A percentile compares a stretch with the other conserved stretches of the same genome.
phyloP scores from a whole-genome alignment of 2,888 invertebrate species.

The Leucoptera coffeella region DNA sequence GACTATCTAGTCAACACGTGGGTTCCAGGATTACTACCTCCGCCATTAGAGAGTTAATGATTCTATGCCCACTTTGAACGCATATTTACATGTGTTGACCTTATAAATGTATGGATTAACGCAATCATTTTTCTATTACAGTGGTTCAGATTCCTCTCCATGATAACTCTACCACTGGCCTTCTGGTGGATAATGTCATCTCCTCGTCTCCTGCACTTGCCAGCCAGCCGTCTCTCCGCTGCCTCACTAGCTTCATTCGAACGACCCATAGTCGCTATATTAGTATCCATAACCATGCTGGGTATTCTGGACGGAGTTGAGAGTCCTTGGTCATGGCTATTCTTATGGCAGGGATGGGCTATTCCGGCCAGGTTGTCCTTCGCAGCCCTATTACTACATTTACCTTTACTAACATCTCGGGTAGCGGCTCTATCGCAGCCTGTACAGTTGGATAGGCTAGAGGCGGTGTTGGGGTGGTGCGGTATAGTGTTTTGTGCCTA shows the following conservation, averaged over 20 bases:
- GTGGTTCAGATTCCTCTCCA: constrained; percentile 23
- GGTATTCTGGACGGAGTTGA: constrained; percentile 27
- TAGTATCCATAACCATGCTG: constrained; percentile 21
- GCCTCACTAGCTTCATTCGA: constrained; percentile 21
- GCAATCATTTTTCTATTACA: constrained; percentile 8
- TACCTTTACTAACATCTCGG: constrained; percentile 33
- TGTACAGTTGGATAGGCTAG: constrained; percentile 18
- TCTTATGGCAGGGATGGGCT: constrained; percentile 24
- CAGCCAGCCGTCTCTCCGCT: constrained; percentile 14
- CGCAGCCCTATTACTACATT: constrained; percentile 38
- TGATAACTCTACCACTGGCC: constrained; percentile 17
- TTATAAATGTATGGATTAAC: neutral
- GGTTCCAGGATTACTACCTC: too few relatives aligned
- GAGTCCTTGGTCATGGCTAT: constrained; percentile 19
- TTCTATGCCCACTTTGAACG: too few relatives aligned
- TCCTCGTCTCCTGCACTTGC: constrained; percentile 17
- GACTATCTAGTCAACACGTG: too few relatives aligned
- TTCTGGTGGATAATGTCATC: constrained; percentile 22
- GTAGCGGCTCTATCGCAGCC: constrained; percentile 20
- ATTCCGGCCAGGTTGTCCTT: constrained; percentile 33
- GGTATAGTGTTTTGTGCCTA: constrained; percentile 30
- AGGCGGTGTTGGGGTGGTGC: constrained; percentile 28
- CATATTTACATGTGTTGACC: too few relatives aligned
- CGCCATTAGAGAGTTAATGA: too few relatives aligned
- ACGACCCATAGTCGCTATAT: constrained; percentile 24